A percentile compares a stretch with the other conserved stretches of the same genome.
Conservation (phyloP, 2,888 invertebrate species). For the Pilophorus perplexus region DNA sequence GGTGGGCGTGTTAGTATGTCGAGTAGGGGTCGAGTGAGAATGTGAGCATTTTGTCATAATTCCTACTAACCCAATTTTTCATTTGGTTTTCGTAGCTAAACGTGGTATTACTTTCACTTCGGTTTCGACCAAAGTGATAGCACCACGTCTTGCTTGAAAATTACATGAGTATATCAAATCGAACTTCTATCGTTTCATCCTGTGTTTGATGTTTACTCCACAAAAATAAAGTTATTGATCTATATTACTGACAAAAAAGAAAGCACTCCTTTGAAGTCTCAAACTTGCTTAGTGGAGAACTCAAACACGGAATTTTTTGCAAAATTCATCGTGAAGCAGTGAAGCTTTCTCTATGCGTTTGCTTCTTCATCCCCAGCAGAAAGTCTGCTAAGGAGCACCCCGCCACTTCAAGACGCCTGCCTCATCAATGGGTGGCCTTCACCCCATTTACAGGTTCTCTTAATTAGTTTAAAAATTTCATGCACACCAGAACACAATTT, state of each 20-base stretch:
- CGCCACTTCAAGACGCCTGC: conserved; percentile 25
- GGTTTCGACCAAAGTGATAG: too few species aligned
- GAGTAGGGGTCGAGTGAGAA: neutral
- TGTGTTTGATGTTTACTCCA: conserved; percentile 31
- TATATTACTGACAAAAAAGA: neutral
- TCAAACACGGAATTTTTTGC: conserved; percentile 26
- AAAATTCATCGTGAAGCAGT: conserved; percentile 33
- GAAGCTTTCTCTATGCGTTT: conserved; percentile 47
- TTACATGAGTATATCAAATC: too few species aligned
- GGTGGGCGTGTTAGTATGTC: conserved; percentile 10
- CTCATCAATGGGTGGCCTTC: conserved; percentile 43
- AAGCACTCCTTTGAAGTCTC: neutral
- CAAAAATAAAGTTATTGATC: neutral
- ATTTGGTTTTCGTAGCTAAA: neutral
- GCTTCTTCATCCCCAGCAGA: conserved; percentile 48
- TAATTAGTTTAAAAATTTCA: conserved; percentile 45
- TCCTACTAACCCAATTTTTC: conserved; percentile 20
- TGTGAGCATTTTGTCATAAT: conserved; percentile 33
- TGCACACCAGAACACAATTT: conserved; percentile 36
- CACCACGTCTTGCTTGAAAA: too few species aligned
- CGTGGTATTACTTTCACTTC: too few species aligned
- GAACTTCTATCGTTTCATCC: conserved; percentile 13
- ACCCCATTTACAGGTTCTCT: conserved; percentile 44
- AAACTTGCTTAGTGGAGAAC: neutral
- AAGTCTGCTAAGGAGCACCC: conserved; percentile 41